Evolutionary conservation across 1,140 invertebrate species (phyloP).

Genomic region (Aricia agestis): DNA sequence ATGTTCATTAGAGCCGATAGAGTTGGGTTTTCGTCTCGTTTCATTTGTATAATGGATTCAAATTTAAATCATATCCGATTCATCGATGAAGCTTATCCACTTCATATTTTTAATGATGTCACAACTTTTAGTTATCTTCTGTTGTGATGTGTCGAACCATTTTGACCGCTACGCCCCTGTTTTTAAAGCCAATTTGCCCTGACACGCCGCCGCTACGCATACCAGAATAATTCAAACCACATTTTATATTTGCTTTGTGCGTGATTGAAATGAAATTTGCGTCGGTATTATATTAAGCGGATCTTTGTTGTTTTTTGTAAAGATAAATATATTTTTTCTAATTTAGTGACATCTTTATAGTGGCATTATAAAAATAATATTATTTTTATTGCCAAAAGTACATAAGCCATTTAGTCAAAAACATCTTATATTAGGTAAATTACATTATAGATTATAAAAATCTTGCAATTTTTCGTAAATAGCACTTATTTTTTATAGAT

Average conservation of each 20-base stretch:
- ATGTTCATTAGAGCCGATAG: slow-evolving; percentile 31
- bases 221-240: slow-evolving; percentile 1
- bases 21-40: slow-evolving; percentile 24
- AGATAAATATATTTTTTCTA: too few species aligned
- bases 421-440: too few species aligned
- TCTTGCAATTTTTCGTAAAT: too few species aligned
- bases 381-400: too few species aligned
- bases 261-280: neutral
- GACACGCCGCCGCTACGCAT: neutral
- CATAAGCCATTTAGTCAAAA: too few species aligned
- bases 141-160: neutral
- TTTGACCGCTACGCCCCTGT: neutral
- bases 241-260: slow-evolving; percentile 3
- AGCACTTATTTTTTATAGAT: too few species aligned
- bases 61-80: slow-evolving; percentile 26
- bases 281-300: too few species aligned
- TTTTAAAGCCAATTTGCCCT: neutral
- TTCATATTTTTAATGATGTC: slow-evolving; percentile 15
- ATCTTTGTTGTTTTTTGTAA: too few species aligned
- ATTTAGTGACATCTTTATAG: too few species aligned
- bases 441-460: too few species aligned
- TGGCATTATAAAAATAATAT: too few species aligned
- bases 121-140: slow-evolving; percentile 4
- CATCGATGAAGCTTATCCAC: slow-evolving; percentile 19
- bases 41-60: slow-evolving; percentile 35